phyloP scores from a whole-genome alignment of 2,888 invertebrate genomes.

The Caradrina clavipalpis region DNA sequence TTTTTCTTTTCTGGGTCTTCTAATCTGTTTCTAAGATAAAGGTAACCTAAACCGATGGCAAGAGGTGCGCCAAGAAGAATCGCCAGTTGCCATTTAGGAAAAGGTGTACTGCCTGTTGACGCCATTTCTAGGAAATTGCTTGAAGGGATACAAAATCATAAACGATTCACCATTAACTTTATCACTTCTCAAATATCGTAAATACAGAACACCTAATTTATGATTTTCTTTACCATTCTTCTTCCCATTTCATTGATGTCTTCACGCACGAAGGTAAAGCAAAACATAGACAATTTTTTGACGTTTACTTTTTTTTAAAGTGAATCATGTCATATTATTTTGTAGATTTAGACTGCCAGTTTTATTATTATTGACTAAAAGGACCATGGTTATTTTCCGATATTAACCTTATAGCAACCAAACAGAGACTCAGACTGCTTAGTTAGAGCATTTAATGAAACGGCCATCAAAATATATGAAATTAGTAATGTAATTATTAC shows the following conservation, averaged over 20 bases:
- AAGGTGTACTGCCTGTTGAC: constrained; percentile 90
- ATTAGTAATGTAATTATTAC: too few species aligned
- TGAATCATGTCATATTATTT: constrained; percentile 51
- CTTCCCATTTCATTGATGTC: constrained; percentile 78
- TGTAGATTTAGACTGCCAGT: constrained; percentile 56
- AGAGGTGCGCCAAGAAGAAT: constrained; percentile 96
- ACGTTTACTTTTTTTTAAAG: constrained; percentile 57
- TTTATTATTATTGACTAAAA: not conserved
- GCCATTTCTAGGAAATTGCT: constrained; percentile 78
- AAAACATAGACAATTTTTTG: constrained; percentile 74
- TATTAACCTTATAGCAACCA: too few species aligned
- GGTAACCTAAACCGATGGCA: constrained; percentile 95
- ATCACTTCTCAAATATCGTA: constrained; percentile 71
- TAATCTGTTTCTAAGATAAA: constrained; percentile 92
- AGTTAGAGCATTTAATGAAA: too few species aligned
- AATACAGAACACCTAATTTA: constrained; percentile 77
- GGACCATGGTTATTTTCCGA: too few species aligned
- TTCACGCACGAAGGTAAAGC: constrained; percentile 68
- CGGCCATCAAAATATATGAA: too few species aligned
- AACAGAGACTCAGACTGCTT: too few species aligned
- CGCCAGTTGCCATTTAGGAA: constrained; percentile 97
- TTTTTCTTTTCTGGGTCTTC: constrained; percentile 90
- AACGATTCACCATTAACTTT: constrained; percentile 84
- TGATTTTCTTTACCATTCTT: constrained; percentile 76
- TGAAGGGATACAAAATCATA: constrained; percentile 70